A percentile compares a stretch with the other conserved stretches of the same genome.
Conservation (phyloP, 1,140 invertebrate genomes). For the Thaumatotibia leucotreta region DNA sequence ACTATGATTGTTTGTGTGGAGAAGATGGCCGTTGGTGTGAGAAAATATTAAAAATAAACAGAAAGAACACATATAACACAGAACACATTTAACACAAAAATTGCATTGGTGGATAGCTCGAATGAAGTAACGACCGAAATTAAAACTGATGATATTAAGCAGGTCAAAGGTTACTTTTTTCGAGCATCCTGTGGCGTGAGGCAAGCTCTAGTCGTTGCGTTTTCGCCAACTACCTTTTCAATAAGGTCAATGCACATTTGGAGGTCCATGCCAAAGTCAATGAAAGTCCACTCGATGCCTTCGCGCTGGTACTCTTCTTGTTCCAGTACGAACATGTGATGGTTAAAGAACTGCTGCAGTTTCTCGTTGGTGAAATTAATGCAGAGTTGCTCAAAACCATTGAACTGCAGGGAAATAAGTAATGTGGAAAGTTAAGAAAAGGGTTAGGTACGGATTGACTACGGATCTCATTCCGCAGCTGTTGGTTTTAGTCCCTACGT, state of each 20-base stretch:
- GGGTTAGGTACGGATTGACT: constrained; percentile 31
- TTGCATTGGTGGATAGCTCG: constrained; percentile 37
- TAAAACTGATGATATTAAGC: neutral
- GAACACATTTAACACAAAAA: constrained; percentile 31
- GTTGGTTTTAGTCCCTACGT: constrained; percentile 15
- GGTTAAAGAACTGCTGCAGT: constrained; percentile 99
- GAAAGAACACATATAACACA: constrained; percentile 27
- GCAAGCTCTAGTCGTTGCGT: constrained; percentile 70
- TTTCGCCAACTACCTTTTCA: constrained; percentile 92
- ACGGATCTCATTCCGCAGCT: constrained; percentile 67
- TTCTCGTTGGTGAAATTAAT: constrained; percentile 99
- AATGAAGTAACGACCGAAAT: constrained; percentile 23
- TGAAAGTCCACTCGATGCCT: constrained; percentile 99
- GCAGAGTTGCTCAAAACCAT: constrained; percentile 99
- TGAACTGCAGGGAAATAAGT: constrained; percentile 86
- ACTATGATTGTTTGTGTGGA: constrained; percentile 20
- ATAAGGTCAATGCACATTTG: constrained; percentile 99
- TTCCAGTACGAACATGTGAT: constrained; percentile 99
- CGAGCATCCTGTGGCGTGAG: constrained; percentile 55
- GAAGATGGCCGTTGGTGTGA: neutral
- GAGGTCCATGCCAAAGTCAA: constrained; percentile 99
- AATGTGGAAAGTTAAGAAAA: constrained; percentile 53
- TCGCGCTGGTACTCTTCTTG: constrained; percentile 99
- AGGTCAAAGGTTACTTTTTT: constrained; percentile 37
- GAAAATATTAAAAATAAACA: constrained; percentile 22